Evolutionary conservation across 2,797 vertebrate genomes (phyloP).

Genomic region (Sebastes goodei): DNA sequence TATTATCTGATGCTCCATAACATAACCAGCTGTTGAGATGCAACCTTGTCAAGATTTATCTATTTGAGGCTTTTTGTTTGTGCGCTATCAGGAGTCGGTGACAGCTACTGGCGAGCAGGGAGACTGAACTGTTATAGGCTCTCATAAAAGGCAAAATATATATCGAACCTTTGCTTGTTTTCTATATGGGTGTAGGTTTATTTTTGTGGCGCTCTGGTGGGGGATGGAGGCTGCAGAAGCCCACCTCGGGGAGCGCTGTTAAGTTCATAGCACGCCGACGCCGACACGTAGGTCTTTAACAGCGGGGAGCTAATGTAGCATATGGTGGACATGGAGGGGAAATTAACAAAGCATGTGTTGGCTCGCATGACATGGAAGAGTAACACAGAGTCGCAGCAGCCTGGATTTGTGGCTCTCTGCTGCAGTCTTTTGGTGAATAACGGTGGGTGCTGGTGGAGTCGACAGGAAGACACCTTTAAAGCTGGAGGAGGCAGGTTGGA

Average conservation of each 20-base stretch:
- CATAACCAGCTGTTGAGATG: constrained; percentile 29
- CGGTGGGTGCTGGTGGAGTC: not conserved
- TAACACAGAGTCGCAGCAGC: not conserved
- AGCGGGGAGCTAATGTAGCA: constrained; percentile 36
- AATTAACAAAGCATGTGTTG: constrained; percentile 33
- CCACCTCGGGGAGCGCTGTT: not conserved
- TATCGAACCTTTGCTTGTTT: constrained; percentile 16
- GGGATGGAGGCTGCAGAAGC: not conserved
- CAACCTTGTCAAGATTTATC: constrained; percentile 36
- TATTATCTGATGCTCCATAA: constrained; percentile 26
- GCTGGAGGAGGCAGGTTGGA: no score
- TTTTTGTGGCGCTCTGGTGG: not conserved
- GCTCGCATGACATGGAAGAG: constrained; percentile 12
- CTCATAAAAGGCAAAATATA: constrained; percentile 15
- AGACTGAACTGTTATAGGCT: not conserved
- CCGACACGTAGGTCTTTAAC: constrained; percentile 1
- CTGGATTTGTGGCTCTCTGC: not conserved
- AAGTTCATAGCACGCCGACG: constrained; percentile 1
- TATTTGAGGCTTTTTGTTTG: constrained; percentile 38
- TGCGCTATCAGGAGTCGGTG: constrained; percentile 7
- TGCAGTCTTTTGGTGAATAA: not conserved
- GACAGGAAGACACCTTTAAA: not conserved
- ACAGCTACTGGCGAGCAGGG: not conserved
- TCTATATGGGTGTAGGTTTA: not conserved
- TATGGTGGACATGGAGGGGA: constrained; percentile 14